Base-by-base conservation (phyloP, 2,888 invertebrate genomes). In the Chirona hameri region DNA sequence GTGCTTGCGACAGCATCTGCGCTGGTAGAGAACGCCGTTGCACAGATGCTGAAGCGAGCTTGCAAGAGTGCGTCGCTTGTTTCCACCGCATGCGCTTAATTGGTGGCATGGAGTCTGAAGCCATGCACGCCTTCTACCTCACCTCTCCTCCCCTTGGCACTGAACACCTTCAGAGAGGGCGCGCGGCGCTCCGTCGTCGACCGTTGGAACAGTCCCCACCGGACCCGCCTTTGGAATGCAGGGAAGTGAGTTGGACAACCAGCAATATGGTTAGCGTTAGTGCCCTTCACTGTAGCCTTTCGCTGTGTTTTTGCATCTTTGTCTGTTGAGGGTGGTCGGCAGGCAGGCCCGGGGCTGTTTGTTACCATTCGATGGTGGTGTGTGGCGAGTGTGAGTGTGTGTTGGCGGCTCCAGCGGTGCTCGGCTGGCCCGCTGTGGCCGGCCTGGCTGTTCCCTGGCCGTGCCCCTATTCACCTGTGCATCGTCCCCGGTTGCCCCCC, bases 261-360 rank as follows among this genome's bases (percentile, higher is more conserved):
- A 72, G 72, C 72, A 72, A 72, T 72, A 72, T 31, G 31, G 72
- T 31, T 72, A 31, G 31, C 31, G 72, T 3, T 65, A 72, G 72
- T 31, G 29, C 7, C 31, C 72, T 72, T 18, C 72, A 72, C 72
- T 31, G n/a, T 15, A 72, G 72, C 72, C 31, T 72, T 7, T 31
- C 72, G 72, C 72, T 31, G 72, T 72, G 31, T 72, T 72, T 72
- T 72, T 72, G 72, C 72, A 72, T 27, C 72, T 31, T 72, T 72
- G 72, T 72, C 72, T 72, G 72, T 72, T 72, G 72, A 72, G 4
- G 72, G 72, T 72, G 72, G 9, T 15, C 1, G 65, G n/a, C 27
- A 0, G 65, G 27, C 12, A 10, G 27, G 65, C 27, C 10, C 27
- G 27, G n/a, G 65, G n/a, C 65, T 12, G 24, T 27, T 65, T 65